Evolutionary conservation across 2,888 invertebrate species (phyloP), one percentile per base, ranked within the genome.

Genomic region (Eucera pruinosa): DNA sequence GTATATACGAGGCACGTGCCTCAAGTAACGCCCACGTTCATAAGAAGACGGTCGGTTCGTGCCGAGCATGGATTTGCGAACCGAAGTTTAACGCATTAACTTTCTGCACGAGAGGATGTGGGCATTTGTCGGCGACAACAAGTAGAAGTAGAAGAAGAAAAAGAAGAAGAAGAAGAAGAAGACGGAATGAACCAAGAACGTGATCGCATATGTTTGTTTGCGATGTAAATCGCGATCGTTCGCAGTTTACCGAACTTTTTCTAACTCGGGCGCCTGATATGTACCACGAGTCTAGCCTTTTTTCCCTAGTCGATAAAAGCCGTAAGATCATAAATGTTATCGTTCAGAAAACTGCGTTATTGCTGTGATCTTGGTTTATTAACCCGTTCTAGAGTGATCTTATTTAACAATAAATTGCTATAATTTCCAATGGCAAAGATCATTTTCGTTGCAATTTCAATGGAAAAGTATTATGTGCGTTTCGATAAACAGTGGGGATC

Each of bases 1-100:
- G 33, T 33, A 33, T 33, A 33, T 77, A 65, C 72, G 88, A 52
- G 62, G 89, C 89, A 89, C 89, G 89, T 89, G 89, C 86, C 89
- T 84, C 80, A 79, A 82, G 86, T 83, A 79, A 88, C 87, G 88
- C 89, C 88, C 72, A 90, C 90, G 85, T 89, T 89, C 82, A 86
- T 87, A 84, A 83, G 73, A 80, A 68, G 69, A 77, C 81, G 78
- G 71, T 76, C 58, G 72, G 67, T 81, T 71, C 79, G 79, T 84
- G 83, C 79, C 85, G 70, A 81, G 88, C 90, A 90, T 90, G 88
- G 89, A 90, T 90, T 90, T 90, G 89, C 90, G 89, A 90, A 90
- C 84, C 78, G 78, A 88, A 88, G 87, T 89, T 87, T 85, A 85
- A 90, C 86, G 87, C 87, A 87, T 87, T 88, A 87, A 88, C 85